These are phyloP conservation scores for Leptosomus discolor DNA, from an alignment of 2,113 vertebrate species.

Conservation along the genomic window DNA sequence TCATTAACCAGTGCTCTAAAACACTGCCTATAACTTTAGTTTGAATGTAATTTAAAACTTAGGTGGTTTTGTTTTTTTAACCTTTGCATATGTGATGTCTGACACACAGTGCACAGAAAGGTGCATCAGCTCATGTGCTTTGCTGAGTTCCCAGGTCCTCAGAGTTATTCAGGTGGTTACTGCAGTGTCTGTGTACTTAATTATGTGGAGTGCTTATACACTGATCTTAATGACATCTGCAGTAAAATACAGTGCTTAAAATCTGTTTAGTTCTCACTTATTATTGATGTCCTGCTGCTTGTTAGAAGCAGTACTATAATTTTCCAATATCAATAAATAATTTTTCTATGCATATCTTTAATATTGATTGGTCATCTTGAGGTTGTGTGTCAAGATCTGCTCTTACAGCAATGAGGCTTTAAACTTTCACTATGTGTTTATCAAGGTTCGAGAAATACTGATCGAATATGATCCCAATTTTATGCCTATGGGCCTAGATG, in stretches of 20 bases:
- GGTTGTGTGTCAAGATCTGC: not conserved
- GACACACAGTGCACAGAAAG: not conserved
- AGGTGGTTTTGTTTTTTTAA: not conserved
- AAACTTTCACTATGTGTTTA: slow-evolving; percentile 28
- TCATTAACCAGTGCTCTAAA: not conserved
- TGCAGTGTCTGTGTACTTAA: not conserved
- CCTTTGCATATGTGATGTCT: not conserved
- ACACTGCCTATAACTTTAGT: not conserved
- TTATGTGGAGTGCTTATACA: not conserved
- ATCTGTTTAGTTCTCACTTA: not conserved
- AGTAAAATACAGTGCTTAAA: not conserved
- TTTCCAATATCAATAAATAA: not conserved
- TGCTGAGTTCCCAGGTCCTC: not conserved
- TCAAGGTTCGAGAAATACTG: slow-evolving; percentile 89
- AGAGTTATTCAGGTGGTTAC: not conserved
- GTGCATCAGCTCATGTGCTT: not conserved
- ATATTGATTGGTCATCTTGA: not conserved
- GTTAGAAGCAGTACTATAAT: not conserved
- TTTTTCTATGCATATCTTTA: slow-evolving; percentile 16
- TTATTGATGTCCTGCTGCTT: not conserved
- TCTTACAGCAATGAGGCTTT: slow-evolving; percentile 5
- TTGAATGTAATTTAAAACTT: not conserved
- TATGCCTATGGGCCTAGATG: slow-evolving; percentile 92
- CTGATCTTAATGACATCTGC: not conserved
- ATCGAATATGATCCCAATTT: slow-evolving; percentile 90